Evolutionary conservation across 2,888 invertebrate genomes (phyloP), one percentile per base, ranked within the genome.

Genomic region (Scaptodrosophila latifasciaeformis): DNA sequence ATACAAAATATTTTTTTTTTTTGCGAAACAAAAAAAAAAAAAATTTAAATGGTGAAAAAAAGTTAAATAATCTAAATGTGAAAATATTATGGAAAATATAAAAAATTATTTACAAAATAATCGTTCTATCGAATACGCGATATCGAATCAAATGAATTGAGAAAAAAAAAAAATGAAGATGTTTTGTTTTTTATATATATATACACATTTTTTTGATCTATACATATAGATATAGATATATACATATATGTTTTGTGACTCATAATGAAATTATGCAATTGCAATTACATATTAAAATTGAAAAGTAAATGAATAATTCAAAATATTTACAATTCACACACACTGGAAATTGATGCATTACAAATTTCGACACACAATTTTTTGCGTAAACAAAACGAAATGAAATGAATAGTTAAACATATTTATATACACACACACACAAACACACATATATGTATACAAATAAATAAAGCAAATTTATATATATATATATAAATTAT

Each of bases 181-280:
- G n/a, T n/a, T n/a, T n/a, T n/a, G n/a, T n/a, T 42, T 35, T 44
- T 50, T 19, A 40, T n/a, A 44, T 43, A 48, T 45, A 54, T 34
- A 46, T 29, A 54, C 27, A 50, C 37, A 40, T 21, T 31, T 21
- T 31, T 18, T n/a, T n/a, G n/a, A 58, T 37, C 43, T 53, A 53
- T 42, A 48, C 42, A 44, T 47, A 40, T 49, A 49, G 50, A 61
- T 51, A n/a, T n/a, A n/a, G n/a, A n/a, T n/a, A n/a, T n/a, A n/a
- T n/a, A n/a, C n/a, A n/a, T n/a, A n/a, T n/a, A 60, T 53, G 47
- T 18, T 18, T 37, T 54, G 49, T 46, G 35, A 62, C 31, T 54
- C 67, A 72, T 75, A 75, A 59, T 71, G 31, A 57, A 76, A 68
- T 69, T 68, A 69, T 71, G 76, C 49, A 40, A 49, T 68, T 68